Evolutionary conservation across 1,140 invertebrate genomes (phyloP).

Genomic region (Drosophila orena): DNA sequence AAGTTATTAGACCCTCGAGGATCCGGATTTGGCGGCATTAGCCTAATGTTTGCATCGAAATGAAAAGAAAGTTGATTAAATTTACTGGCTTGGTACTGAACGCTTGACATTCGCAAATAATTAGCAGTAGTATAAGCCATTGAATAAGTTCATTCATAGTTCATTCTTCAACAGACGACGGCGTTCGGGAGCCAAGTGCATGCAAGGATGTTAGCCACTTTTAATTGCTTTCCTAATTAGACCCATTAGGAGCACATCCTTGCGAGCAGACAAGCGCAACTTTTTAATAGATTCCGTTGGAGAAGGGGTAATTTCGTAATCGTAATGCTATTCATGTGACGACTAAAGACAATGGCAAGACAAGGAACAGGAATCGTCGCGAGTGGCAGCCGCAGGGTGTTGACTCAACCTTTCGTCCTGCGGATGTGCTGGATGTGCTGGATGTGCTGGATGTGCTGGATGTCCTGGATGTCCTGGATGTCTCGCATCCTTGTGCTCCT

Average conservation of each 20-base stretch:
- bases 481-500: conserved; percentile 5
- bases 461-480: background rate
- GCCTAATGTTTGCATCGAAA: background rate
- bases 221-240: conserved; percentile 32
- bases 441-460: too few relatives aligned
- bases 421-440: background rate
- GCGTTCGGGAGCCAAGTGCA: too few relatives aligned
- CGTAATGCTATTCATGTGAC: too few relatives aligned
- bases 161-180: too few relatives aligned
- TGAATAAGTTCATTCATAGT: conserved; percentile 2
- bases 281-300: too few relatives aligned
- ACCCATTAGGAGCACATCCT: conserved; percentile 21
- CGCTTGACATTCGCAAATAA: too few relatives aligned
- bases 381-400: conserved; percentile 5
- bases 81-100: background rate
- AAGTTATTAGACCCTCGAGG: conserved; percentile 35
- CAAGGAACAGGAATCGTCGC: background rate
- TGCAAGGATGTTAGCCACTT: background rate
- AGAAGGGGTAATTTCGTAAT: too few relatives aligned
- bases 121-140: too few relatives aligned
- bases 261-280: too few relatives aligned
- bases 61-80: background rate
- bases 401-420: background rate
- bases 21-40: conserved; percentile 1
- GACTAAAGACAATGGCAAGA: background rate